A percentile compares a stretch with the other conserved stretches of the same genome.
These are phyloP conservation scores for Vireo altiloquus DNA, from an alignment of 2,113 vertebrate genomes.

Conservation along the genomic window DNA sequence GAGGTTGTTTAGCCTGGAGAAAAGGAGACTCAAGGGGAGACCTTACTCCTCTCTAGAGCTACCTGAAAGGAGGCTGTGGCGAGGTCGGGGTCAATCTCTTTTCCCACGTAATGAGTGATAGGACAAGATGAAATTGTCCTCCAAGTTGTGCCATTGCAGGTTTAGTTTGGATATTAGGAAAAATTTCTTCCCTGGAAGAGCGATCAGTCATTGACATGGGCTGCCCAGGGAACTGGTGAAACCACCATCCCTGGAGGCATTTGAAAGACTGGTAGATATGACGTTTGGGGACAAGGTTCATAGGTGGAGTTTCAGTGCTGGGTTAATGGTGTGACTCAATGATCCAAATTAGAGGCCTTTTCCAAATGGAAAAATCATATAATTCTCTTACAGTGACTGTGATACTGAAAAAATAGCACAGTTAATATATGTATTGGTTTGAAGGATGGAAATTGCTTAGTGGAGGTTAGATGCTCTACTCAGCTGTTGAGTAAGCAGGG, in stretches of 20 bases:
- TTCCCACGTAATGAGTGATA: accelerated
- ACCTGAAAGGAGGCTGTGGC: accelerated
- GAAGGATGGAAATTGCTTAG: neutral
- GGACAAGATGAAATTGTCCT: accelerated
- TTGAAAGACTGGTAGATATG: accelerated
- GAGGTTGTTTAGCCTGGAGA: neutral
- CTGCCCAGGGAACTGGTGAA: neutral
- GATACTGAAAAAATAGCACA: neutral
- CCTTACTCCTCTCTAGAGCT: accelerated
- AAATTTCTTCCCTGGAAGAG: accelerated
- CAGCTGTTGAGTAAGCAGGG: neutral
- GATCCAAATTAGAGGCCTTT: neutral
- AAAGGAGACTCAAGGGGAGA: neutral
- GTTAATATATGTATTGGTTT: neutral
- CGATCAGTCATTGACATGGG: neutral
- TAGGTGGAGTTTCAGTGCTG: neutral
- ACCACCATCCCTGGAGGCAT: neutral
- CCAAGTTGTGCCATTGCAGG: accelerated
- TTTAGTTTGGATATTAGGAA: neutral
- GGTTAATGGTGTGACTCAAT: accelerated
- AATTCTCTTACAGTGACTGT: neutral
- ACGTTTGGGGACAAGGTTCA: neutral
- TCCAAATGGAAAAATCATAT: neutral
- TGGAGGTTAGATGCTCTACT: neutral
- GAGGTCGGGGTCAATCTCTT: accelerated